Conservation (phyloP, 1,140 invertebrate genomes). For the Musca vetustissima region DNA sequence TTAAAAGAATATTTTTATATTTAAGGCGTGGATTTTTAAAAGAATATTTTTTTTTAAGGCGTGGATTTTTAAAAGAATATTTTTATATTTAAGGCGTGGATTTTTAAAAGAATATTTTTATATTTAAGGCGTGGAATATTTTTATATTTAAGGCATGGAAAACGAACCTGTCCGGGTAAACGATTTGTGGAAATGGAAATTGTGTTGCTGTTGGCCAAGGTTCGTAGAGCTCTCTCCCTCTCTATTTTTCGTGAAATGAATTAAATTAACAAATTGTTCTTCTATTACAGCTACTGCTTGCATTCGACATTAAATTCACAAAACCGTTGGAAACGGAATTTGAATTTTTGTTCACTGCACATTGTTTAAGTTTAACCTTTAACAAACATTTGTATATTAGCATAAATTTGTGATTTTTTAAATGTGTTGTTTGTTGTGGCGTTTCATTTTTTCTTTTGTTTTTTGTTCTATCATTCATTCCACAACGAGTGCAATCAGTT, state of each 20-base stretch:
- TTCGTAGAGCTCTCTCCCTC: slow-evolving; percentile 37
- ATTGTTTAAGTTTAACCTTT: not conserved
- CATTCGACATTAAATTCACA: slow-evolving; percentile 69
- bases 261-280: not conserved
- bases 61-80: too few species aligned
- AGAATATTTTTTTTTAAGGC: too few species aligned
- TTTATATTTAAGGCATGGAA: too few species aligned
- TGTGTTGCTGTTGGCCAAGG: slow-evolving; percentile 73
- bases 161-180: slow-evolving; percentile 79
- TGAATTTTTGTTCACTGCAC: slow-evolving; percentile 69
- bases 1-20: too few species aligned
- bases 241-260: not conserved
- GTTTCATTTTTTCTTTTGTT: too few species aligned
- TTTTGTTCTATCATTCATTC: not conserved
- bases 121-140: too few species aligned
- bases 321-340: slow-evolving; percentile 72
- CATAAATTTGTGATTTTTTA: slow-evolving; percentile 1
- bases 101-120: too few species aligned
- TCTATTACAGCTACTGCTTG: slow-evolving; percentile 63
- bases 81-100: too few species aligned
- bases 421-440: too few species aligned
- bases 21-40: too few species aligned
- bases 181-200: slow-evolving; percentile 78
- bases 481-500: not conserved
- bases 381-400: slow-evolving; percentile 10